Conservation (phyloP, 2,888 invertebrate genomes). For the Atethmia centrago region DNA sequence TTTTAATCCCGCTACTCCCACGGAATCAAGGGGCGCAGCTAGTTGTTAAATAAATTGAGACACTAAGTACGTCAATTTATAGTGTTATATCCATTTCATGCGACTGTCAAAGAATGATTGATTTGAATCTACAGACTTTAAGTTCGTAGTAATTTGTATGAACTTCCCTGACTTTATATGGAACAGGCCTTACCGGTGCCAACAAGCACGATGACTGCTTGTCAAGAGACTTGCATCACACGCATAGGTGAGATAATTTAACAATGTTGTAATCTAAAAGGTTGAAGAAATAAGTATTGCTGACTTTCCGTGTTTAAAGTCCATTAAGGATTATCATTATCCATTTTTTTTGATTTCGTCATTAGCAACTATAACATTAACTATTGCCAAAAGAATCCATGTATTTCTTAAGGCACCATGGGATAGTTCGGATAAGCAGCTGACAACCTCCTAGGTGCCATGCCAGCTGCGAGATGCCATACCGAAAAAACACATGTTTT, state of each 20-base stretch:
- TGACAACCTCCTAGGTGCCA: neutral
- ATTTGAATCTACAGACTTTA: too few species aligned
- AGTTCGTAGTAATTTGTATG: too few species aligned
- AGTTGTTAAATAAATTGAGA: too few species aligned
- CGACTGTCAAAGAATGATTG: too few species aligned
- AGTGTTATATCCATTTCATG: too few species aligned
- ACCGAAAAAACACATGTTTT: neutral
- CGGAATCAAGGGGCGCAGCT: too few species aligned
- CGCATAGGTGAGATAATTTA: constrained; percentile 54
- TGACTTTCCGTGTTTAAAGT: constrained; percentile 5
- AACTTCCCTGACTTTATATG: too few species aligned
- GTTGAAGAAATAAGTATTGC: constrained; percentile 28
- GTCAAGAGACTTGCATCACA: constrained; percentile 53
- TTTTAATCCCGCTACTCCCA: too few species aligned
- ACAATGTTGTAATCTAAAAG: constrained; percentile 56
- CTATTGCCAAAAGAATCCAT: neutral
- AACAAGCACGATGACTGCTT: constrained; percentile 50
- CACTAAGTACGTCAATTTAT: too few species aligned
- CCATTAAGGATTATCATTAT: constrained; percentile 16
- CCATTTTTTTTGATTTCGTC: constrained; percentile 4
- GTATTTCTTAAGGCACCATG: neutral
- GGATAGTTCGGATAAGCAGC: neutral
- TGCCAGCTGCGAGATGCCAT: too few species aligned
- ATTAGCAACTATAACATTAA: neutral
- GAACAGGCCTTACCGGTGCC: constrained; percentile 52